Base-by-base conservation (phyloP, 1,140 invertebrate species). In the Atta colombica region DNA sequence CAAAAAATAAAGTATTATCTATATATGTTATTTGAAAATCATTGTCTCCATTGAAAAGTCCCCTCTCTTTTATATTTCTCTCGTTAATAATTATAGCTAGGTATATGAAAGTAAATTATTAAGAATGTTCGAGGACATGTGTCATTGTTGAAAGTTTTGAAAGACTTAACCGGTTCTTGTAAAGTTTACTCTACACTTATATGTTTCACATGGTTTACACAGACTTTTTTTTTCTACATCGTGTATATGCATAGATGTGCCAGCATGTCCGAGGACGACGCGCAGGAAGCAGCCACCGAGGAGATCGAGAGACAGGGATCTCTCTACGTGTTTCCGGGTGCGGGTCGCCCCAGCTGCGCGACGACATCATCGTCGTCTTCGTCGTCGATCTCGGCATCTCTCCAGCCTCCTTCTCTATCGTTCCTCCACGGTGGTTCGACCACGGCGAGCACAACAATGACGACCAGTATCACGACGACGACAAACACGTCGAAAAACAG, bases 181-280 rank as follows among this genome's bases (percentile, higher is more conserved):
- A 14, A 5, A 49, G 1, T 55, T 77, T 39, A 45, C 18, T 85
- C 14, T 63, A 5, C n/a, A 77, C 58, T 72, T 49, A 31, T n/a
- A 25, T 39, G n/a, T 74, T 28, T 84, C 49, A 63, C 25, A 72
- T 25, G 39, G 18, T 21, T 8, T 12, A 53, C 8, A 45, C 16
- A 16, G 25, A 55, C 3, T 8, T 21, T 45, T 25, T 61, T 68
- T 85, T 63, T 69, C 51, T 14, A 12, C n/a, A 18, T n/a, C 61
- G 49, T 25, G 51, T 69, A 49, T 68, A 49, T 66, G 87, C 86
- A 14, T 87, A 95, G 95, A 95, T 95, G 94, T 95, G 91, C 93
- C 92, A 95, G 92, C 88, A 95, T 95, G 95, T 95, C 94, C 91
- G 92, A 93, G 90, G 75, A 89, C 88, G 92, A 89, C 87, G 91